Evolutionary conservation across 2,797 vertebrate genomes (phyloP).

Genomic region (Muscicapa comitata): DNA sequence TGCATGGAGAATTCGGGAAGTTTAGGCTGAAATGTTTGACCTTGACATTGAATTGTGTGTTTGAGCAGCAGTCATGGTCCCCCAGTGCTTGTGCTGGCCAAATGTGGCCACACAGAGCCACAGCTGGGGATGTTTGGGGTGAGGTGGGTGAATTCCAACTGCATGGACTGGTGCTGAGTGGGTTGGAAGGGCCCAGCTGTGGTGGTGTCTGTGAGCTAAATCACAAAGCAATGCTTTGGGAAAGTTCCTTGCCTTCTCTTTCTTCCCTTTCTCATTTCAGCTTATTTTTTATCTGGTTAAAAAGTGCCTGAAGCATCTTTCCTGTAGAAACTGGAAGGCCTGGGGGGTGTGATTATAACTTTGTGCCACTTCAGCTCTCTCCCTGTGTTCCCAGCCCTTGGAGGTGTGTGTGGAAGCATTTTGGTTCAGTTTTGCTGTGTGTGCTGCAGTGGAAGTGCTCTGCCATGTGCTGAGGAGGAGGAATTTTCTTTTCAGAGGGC

Average conservation of each 20-base stretch:
- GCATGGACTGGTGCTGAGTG: fast-evolving
- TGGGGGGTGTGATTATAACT: not conserved
- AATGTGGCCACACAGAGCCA: not conserved
- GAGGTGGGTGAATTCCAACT: fast-evolving
- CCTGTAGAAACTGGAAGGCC: not conserved
- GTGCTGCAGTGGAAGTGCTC: not conserved
- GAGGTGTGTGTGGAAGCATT: not conserved
- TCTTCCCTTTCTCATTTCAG: not conserved
- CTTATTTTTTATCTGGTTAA: not conserved
- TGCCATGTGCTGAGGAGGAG: fast-evolving
- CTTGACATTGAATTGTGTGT: fast-evolving
- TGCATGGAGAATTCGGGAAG: fast-evolving
- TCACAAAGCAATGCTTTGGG: fast-evolving
- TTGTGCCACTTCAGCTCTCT: not conserved
- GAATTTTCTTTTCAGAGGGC: not conserved
- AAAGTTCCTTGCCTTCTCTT: no score
- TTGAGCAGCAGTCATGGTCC: not conserved
- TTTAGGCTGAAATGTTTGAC: not conserved
- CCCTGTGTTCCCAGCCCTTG: not conserved
- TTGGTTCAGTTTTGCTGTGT: fast-evolving
- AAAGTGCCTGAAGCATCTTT: not conserved
- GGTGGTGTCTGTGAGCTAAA: fast-evolving
- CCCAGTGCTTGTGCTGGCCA: not conserved
- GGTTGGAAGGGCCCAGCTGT: fast-evolving
- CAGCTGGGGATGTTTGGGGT: not conserved